Evolutionary conservation across 2,113 vertebrate species (phyloP).

Genomic region (Solea senegalensis): DNA sequence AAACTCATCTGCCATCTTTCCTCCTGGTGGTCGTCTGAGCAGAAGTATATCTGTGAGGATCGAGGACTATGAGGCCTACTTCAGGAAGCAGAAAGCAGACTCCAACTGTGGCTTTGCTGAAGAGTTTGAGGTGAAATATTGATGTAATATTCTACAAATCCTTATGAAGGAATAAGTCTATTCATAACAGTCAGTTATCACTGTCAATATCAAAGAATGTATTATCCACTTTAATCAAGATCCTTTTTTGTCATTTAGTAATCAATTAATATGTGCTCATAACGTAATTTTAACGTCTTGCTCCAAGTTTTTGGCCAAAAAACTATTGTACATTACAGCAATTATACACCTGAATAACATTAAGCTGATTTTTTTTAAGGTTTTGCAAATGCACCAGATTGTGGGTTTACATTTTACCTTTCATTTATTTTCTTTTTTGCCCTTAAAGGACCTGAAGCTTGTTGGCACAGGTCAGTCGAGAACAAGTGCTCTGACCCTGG

Average conservation of each 20-base stretch:
- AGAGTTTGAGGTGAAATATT: conserved; percentile 89
- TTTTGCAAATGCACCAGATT: not conserved
- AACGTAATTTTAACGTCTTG: too few species aligned
- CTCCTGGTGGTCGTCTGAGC: conserved; percentile 25
- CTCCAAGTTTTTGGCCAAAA: too few species aligned
- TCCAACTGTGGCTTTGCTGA: conserved; percentile 96
- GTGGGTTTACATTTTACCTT: not conserved
- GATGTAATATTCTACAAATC: not conserved
- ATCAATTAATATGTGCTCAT: too few species aligned
- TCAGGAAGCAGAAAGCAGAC: conserved; percentile 91
- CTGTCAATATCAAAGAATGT: too few species aligned
- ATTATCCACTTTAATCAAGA: too few species aligned
- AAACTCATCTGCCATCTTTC: not conserved
- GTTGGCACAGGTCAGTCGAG: conserved; percentile 88
- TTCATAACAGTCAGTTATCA: not conserved
- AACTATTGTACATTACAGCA: too few species aligned
- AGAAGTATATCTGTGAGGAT: conserved; percentile 83
- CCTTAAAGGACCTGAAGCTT: conserved; percentile 86
- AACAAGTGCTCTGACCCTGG: conserved; percentile 81
- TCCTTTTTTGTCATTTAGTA: too few species aligned
- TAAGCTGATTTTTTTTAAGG: not conserved
- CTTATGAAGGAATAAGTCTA: not conserved
- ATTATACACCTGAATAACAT: not conserved
- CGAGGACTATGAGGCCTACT: conserved; percentile 89
- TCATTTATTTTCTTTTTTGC: not conserved